These are phyloP conservation scores for Pocota personata DNA, from an alignment of 2,888 invertebrate species.

Conservation along the genomic window DNA sequence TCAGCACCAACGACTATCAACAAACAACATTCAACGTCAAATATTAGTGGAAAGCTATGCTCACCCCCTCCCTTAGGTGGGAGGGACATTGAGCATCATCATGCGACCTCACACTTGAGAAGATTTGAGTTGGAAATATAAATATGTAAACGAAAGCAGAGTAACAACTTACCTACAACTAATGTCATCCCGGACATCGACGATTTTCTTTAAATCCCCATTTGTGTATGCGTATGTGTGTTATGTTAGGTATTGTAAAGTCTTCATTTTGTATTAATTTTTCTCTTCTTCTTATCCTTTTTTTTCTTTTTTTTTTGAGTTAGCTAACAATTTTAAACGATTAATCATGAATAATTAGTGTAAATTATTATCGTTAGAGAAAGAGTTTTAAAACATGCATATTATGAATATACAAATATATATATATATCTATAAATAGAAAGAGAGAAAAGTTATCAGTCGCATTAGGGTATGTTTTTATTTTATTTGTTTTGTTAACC, in stretches of 20 bases:
- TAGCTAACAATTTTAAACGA: conserved; percentile 29
- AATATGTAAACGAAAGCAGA: conserved; percentile 23
- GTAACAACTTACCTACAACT: conserved; percentile 27
- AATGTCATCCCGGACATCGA: conserved; percentile 23
- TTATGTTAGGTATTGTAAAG: conserved; percentile 44
- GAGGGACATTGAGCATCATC: conserved; percentile 87
- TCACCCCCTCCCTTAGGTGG: conserved; percentile 86
- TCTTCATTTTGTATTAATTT: conserved; percentile 58
- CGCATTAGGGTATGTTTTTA: conserved; percentile 62
- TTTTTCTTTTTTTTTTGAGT: conserved; percentile 11
- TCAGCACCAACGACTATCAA: conserved; percentile 41
- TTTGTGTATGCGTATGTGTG: conserved; percentile 10
- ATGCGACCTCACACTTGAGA: conserved; percentile 83
- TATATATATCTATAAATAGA: conserved; percentile 35
- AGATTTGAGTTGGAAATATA: conserved; percentile 85
- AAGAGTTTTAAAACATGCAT: conserved; percentile 25
- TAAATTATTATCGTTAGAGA: conserved; percentile 53
- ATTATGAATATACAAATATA: conserved; percentile 33
- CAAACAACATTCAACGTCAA: conserved; percentile 59
- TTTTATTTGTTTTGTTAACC: conserved; percentile 73
- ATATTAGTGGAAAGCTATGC: conserved; percentile 75
- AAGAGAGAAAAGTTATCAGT: conserved; percentile 46
- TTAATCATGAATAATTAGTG: conserved; percentile 22
- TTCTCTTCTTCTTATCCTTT: conserved; percentile 37
- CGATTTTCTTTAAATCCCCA: conserved; percentile 24